These are phyloP conservation scores for Meteorus sp. DNA, from an alignment of 1,140 invertebrate species.

Conservation along the genomic window DNA sequence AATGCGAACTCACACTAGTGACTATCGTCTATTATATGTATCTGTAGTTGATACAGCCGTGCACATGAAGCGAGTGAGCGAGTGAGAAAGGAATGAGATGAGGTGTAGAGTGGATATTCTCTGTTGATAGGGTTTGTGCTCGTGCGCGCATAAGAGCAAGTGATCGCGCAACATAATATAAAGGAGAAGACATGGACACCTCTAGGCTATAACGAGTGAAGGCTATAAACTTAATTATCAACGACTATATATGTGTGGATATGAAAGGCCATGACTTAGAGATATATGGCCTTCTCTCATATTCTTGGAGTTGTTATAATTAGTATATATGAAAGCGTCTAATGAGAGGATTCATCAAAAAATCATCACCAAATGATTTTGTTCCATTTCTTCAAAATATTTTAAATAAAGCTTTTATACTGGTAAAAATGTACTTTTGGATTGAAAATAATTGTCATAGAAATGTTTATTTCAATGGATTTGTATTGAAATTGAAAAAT, in stretches of 20 bases:
- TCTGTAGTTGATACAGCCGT: constrained; percentile 12
- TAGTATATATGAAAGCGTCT: constrained; percentile 36
- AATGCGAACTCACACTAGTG: constrained; percentile 16
- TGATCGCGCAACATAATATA: constrained; percentile 28
- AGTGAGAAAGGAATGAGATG: too few species aligned
- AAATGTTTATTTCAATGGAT: too few species aligned
- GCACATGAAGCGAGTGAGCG: not conserved
- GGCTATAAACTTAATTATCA: constrained; percentile 40
- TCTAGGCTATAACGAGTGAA: constrained; percentile 41
- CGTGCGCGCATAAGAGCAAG: not conserved
- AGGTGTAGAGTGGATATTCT: too few species aligned
- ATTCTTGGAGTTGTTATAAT: constrained; percentile 33
- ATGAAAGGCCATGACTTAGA: not conserved
- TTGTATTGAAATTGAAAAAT: too few species aligned
- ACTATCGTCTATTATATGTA: not conserved
- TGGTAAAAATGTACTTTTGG: not conserved
- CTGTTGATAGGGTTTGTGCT: too few species aligned
- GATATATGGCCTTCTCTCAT: not conserved
- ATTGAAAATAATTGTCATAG: too few species aligned
- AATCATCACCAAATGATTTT: constrained; percentile 37
- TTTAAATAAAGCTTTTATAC: not conserved
- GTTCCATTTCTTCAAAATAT: not conserved
- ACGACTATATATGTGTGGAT: not conserved
- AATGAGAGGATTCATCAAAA: constrained; percentile 44
- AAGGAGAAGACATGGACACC: constrained; percentile 41